Base-by-base conservation (phyloP, 2,888 invertebrate genomes). In the Drosophila sordidapex region DNA sequence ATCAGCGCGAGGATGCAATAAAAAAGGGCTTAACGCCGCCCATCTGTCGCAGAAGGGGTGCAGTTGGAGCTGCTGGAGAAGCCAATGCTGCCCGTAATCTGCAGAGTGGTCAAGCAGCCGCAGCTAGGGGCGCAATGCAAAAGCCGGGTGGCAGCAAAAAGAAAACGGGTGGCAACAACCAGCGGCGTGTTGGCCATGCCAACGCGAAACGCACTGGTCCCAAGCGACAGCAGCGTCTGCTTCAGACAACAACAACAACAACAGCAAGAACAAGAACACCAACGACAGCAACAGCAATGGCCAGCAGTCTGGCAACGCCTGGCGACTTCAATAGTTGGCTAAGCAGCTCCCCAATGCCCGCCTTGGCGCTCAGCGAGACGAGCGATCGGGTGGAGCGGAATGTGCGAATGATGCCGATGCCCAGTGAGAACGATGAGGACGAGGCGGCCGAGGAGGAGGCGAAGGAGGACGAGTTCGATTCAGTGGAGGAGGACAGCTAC, bases 311-410 rank as follows among this genome's bases (percentile, higher is more conserved):
- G 70, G 77, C 81, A 29, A 81, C 78, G 58, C 77, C 78, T 31
- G 78, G 62, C 0, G 74, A 69, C 13, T 43, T 18, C 25, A 53
- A 33, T 21, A 31, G 68, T 35, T 80, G 78, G 89, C 82, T 84
- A 54, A 89, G 85, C 72, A 91, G 91, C 29, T 87, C 91, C 0
- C 70, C 87, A 35, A 53, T 86, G 75, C 86, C 87, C 5, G 79
- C 86, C 1, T 21, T 89, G 62, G 76, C 87, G 11, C 60, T 87
- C 13, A 86, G 91, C 83, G 78, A 80, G 46, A 91, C 91, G n/a
- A 91, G 92, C 69, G 91, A 91, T 78, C 91, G 92, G 7, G 92
- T 87, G 10, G 91, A 92, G 64, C 89, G 91, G 52, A 90, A 92
- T 64, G 91, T 87, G 21, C 89, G 81, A 73, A 81, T 82, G 76